A percentile compares a stretch with the other conserved stretches of the same genome.
Evolutionary conservation across 23 tunicate genomes (phyloP).

Genomic region (Corella eumyota): DNA sequence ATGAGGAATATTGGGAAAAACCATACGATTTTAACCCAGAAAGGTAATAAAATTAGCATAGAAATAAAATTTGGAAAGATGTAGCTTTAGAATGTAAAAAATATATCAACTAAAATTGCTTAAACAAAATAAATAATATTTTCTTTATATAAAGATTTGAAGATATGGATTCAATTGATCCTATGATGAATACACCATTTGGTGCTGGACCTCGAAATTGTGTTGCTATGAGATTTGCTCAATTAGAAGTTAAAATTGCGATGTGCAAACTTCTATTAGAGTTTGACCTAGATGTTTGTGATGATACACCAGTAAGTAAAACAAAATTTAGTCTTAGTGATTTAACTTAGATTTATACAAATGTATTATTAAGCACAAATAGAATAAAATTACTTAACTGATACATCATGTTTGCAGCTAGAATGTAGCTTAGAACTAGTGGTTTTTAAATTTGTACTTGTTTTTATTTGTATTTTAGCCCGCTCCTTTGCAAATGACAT

Average conservation of each 20-base stretch:
- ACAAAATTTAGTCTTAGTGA: no score
- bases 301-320: no score
- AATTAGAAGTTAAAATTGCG: no score
- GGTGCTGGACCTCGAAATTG: slow-evolving; percentile 87
- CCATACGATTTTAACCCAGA: slow-evolving; percentile 71
- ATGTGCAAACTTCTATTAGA: no score
- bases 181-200: slow-evolving; percentile 61
- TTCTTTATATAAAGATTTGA: slow-evolving; percentile 24
- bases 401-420: no score
- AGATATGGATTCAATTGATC: slow-evolving; percentile 78
- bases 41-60: slow-evolving; percentile 25
- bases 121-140: neutral
- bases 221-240: no score
- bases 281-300: no score
- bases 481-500: slow-evolving; percentile 38
- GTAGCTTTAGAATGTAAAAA: neutral
- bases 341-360: no score
- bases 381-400: no score
- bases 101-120: neutral
- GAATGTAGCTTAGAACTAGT: no score
- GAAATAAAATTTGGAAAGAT: neutral
- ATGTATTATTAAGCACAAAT: no score
- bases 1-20: slow-evolving; percentile 81
- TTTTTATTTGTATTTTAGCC: neutral
- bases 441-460: neutral